Percentiles rank a stretch among this genome's conserved stretches.
Evolutionary conservation across 2,113 vertebrate species (phyloP).

Genomic region (Ictalurus punctatus): DNA sequence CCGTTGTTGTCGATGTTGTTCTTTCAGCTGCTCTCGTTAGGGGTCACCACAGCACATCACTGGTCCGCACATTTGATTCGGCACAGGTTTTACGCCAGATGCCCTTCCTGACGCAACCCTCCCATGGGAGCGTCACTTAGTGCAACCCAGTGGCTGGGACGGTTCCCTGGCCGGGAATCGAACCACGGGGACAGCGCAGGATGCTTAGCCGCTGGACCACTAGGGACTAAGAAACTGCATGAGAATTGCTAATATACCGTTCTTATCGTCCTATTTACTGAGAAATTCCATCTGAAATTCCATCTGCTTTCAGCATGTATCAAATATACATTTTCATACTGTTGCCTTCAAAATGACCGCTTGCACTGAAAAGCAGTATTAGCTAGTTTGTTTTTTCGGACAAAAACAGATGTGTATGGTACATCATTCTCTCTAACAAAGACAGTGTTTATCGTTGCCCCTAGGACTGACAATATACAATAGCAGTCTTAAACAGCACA

Average conservation of each 20-base stretch:
- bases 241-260: neutral
- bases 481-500: constrained; percentile 32
- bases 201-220: no score
- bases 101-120: no score
- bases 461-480: constrained; percentile 43
- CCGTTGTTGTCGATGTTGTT: no score
- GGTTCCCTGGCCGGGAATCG: no score
- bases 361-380: constrained; percentile 38
- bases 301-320: neutral
- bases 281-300: neutral
- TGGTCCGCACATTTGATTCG: no score
- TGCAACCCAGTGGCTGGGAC: no score
- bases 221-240: neutral
- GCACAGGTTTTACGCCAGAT: no score
- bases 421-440: constrained; percentile 28
- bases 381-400: constrained; percentile 37
- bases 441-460: constrained; percentile 47
- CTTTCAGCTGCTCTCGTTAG: no score
- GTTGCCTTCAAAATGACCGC: constrained; percentile 57
- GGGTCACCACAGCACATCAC: no score
- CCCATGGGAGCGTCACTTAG: no score
- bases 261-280: neutral
- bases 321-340: constrained; percentile 35
- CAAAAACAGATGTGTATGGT: constrained; percentile 59
- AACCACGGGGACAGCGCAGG: no score